Evolutionary conservation across 2,113 vertebrate species (phyloP).

Genomic region (Chloropsis hardwickii): DNA sequence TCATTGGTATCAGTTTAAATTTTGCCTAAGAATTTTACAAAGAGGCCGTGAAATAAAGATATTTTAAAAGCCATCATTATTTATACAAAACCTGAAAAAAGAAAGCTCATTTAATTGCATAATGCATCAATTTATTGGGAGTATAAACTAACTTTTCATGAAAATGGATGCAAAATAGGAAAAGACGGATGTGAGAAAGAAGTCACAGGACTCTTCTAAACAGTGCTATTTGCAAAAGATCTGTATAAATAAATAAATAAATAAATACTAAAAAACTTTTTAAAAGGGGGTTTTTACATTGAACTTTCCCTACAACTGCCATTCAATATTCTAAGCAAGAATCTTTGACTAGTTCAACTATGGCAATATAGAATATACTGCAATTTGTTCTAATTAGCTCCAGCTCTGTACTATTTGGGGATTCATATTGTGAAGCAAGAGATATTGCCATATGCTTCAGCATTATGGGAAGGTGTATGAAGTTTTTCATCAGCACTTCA

Average conservation of each 20-base stretch:
- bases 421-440: neutral
- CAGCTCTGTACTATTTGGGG: neutral
- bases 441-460: neutral
- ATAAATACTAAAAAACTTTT: neutral
- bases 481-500: constrained; percentile 5
- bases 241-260: neutral
- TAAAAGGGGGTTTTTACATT: neutral
- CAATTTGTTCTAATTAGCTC: neutral
- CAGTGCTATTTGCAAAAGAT: neutral
- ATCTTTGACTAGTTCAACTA: neutral
- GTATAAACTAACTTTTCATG: neutral
- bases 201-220: neutral
- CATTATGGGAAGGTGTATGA: neutral
- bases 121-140: neutral
- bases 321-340: neutral
- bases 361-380: neutral
- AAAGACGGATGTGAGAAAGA: neutral
- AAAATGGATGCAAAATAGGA: neutral
- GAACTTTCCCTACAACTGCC: neutral
- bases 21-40: neutral
- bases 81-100: neutral
- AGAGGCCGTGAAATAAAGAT: neutral
- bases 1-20: neutral
- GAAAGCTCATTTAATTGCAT: neutral
- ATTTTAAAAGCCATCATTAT: neutral